Conservation (phyloP, 2,113 vertebrate genomes). For the Scalopus aquaticus region DNA sequence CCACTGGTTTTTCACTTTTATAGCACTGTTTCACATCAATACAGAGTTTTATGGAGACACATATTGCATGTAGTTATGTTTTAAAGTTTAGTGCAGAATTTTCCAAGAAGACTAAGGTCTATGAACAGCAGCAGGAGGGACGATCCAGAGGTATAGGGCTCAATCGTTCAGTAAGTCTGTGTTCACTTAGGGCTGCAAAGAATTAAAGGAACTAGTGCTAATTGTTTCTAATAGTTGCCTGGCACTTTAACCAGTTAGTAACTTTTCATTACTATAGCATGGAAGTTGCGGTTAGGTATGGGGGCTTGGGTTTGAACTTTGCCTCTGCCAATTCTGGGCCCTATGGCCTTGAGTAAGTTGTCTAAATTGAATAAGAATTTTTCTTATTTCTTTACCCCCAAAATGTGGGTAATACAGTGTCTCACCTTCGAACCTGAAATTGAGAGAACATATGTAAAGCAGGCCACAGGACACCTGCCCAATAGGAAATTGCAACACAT, state of each 20-base stretch:
- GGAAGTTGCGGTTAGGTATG: neutral
- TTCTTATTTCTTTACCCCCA: neutral
- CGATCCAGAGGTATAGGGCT: no score
- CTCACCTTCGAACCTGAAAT: neutral
- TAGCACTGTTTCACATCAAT: conserved; percentile 28
- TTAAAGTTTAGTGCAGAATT: neutral
- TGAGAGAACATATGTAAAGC: neutral
- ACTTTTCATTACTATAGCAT: neutral
- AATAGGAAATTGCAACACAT: neutral
- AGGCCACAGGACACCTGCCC: neutral
- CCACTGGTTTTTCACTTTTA: conserved; percentile 51
- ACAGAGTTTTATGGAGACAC: conserved; percentile 47
- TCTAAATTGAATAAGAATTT: no score
- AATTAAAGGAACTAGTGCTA: neutral
- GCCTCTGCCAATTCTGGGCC: neutral
- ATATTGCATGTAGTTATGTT: conserved; percentile 20
- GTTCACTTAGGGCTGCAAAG: neutral
- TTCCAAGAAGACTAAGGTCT: neutral
- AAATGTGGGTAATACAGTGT: neutral
- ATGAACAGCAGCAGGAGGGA: neutral
- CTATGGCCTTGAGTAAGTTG: neutral
- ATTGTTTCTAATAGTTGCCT: neutral
- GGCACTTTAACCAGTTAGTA: neutral
- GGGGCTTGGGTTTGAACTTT: neutral
- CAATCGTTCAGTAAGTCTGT: neutral